A percentile compares a stretch with the other conserved stretches of the same genome.
Evolutionary conservation across 2,113 vertebrate species (phyloP).

Genomic region (Pseudonaja textilis): DNA sequence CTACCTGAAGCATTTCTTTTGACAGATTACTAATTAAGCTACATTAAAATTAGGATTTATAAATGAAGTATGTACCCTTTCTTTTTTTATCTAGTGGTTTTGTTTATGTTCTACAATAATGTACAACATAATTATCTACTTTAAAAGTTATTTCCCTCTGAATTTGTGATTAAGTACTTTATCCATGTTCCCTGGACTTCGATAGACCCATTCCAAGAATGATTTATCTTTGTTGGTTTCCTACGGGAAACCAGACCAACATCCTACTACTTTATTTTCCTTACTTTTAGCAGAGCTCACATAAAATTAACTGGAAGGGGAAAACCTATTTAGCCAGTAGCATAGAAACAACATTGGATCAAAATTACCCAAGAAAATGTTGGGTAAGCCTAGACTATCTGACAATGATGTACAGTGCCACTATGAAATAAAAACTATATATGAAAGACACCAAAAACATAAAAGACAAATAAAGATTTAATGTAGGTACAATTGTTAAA

Average conservation of each 20-base stretch:
- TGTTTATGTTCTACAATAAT: slow-evolving; percentile 62
- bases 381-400: slow-evolving; percentile 55
- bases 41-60: not conserved
- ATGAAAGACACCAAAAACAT: not conserved
- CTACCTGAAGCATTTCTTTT: not conserved
- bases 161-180: slow-evolving; percentile 75
- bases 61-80: slow-evolving; percentile 60
- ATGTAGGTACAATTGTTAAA: not conserved
- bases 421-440: not conserved
- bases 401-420: not conserved
- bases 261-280: slow-evolving; percentile 83
- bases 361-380: slow-evolving; percentile 55
- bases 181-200: slow-evolving; percentile 76
- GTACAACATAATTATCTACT: not conserved
- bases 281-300: slow-evolving; percentile 73
- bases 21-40: not conserved
- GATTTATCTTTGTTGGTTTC: slow-evolving; percentile 79
- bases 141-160: slow-evolving; percentile 71
- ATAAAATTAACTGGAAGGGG: slow-evolving; percentile 74
- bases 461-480: not conserved
- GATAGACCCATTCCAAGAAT: slow-evolving; percentile 74
- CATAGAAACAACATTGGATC: slow-evolving; percentile 58
- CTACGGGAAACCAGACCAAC: slow-evolving; percentile 80
- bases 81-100: slow-evolving; percentile 60
- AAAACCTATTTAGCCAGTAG: slow-evolving; percentile 69